phyloP scores from a whole-genome alignment of 1,140 invertebrate genomes.

The Heliothis virescens region DNA sequence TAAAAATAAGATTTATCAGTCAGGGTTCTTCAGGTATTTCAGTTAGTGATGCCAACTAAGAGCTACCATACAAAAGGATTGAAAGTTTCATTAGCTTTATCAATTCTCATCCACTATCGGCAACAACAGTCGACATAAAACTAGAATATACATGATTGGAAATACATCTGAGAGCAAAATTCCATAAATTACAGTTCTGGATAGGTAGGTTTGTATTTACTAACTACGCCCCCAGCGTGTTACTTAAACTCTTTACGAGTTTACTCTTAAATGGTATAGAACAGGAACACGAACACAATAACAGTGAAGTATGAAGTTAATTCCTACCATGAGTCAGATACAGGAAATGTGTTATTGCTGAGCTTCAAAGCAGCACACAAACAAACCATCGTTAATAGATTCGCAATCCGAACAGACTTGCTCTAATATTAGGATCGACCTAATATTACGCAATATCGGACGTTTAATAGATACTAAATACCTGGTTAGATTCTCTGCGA shows the following conservation, averaged over 20 bases:
- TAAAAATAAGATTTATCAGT: too few species aligned
- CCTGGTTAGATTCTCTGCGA: too few species aligned
- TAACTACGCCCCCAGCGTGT: background rate
- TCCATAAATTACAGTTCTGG: background rate
- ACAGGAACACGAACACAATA: slow-evolving; percentile 8
- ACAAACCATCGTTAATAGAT: slow-evolving; percentile 22
- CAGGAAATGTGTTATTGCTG: slow-evolving; percentile 4
- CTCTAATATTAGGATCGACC: slow-evolving; percentile 25
- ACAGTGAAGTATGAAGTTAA: slow-evolving; percentile 23
- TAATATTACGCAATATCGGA: background rate
- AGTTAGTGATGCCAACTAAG: too few species aligned
- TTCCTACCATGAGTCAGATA: slow-evolving; percentile 1
- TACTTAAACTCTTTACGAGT: slow-evolving; percentile 5
- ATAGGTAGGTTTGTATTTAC: background rate
- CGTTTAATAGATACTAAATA: background rate
- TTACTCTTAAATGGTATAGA: background rate
- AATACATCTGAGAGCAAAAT: too few species aligned
- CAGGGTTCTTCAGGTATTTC: too few species aligned
- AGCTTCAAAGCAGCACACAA: slow-evolving; percentile 13
- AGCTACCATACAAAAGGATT: too few species aligned
- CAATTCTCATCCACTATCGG: too few species aligned
- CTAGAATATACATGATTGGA: too few species aligned
- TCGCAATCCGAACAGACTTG: slow-evolving; percentile 5
- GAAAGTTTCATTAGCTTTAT: too few species aligned
- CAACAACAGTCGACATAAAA: too few species aligned